Base-by-base conservation (phyloP, 2,113 vertebrate species). In the Megaceryle torquata region DNA sequence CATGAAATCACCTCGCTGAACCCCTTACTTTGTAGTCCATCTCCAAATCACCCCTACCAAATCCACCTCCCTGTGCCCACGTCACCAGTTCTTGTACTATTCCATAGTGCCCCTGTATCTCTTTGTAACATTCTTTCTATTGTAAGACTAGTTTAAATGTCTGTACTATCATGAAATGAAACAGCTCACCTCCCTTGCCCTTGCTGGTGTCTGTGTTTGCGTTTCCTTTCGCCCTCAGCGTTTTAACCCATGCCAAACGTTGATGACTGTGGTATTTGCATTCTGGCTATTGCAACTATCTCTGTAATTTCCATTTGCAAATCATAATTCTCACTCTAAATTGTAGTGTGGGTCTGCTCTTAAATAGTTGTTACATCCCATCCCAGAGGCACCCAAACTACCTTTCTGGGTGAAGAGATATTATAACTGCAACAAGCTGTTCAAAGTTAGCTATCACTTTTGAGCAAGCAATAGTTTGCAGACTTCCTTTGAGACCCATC, bases 281-380 rank as follows among this genome's bases (percentile, higher is more conserved):
- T 94, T 31, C 74, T 2, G 31, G 26, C 54, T 48, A 2, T 53
- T 77, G 68, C 79, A 89, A 33, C 48, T 46, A 48, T 54, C 93
- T 91, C 84, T 94, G 37, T 88, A 76, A 96, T 96, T 96, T 74
- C 84, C 86, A 86, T 88, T 86, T 92, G 69, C 95, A 92, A 84
- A 67, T 93, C 60, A 53, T 13, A 56, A 65, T 82, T 68, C 90
- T 75, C 15, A 8, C 51, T 80, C 41, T 51, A 85, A 95, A 91
- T 65, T 44, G 72, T 5, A 72, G 88, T 9, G 51, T 89, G 63
- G 61, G 25, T 50, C 78, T 91, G 83, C 72, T 46, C 65, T 65
- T 61, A 50, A 82, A 35, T 61, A 74, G 16, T 12, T 69, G 44
- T 61, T 88, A 33, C 65, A 46, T 28, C 35, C 77, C 91, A 48